These are phyloP conservation scores for Sesia bembeciformis DNA, from an alignment of 2,888 invertebrate genomes.

Conservation along the genomic window DNA sequence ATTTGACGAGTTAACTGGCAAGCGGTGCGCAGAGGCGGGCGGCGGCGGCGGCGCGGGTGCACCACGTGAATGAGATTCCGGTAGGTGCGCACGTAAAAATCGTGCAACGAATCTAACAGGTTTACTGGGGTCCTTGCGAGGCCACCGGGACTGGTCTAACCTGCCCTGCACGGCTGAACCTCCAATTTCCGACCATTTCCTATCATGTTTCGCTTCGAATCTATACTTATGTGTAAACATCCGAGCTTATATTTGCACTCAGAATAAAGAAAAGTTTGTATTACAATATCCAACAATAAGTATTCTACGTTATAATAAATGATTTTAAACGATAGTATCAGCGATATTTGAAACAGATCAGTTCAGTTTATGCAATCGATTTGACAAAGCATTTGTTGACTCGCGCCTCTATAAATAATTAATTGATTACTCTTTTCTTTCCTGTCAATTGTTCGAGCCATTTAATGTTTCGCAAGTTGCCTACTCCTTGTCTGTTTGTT, in stretches of 20 bases:
- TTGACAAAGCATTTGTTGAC: constrained; percentile 31
- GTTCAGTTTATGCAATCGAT: constrained; percentile 24
- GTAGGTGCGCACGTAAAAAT: constrained; percentile 75
- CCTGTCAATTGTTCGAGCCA: constrained; percentile 50
- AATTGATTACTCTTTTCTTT: constrained; percentile 49
- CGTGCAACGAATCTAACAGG: constrained; percentile 75
- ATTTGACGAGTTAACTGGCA: constrained; percentile 71
- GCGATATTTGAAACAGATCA: not conserved
- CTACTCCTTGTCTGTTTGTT: constrained; percentile 52
- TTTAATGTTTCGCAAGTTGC: constrained; percentile 58
- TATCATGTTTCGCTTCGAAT: constrained; percentile 36
- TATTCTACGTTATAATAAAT: not conserved
- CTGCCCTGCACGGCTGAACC: constrained; percentile 68
- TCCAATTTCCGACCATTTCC: constrained; percentile 67
- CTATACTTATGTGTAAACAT: not conserved
- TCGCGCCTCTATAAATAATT: constrained; percentile 48
- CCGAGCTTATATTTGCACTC: not conserved
- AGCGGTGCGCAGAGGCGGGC: constrained; percentile 32
- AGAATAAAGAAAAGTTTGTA: not conserved
- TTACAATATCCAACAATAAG: not conserved
- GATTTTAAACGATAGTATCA: not conserved
- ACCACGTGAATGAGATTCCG: constrained; percentile 71
- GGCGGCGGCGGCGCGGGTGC: constrained; percentile 45
- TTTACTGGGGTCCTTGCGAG: constrained; percentile 73
- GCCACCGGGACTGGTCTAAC: constrained; percentile 74